Evolutionary conservation across 2,888 invertebrate species (phyloP), one percentile per base, ranked within the genome.

Genomic region (Frankliniella fusca): DNA sequence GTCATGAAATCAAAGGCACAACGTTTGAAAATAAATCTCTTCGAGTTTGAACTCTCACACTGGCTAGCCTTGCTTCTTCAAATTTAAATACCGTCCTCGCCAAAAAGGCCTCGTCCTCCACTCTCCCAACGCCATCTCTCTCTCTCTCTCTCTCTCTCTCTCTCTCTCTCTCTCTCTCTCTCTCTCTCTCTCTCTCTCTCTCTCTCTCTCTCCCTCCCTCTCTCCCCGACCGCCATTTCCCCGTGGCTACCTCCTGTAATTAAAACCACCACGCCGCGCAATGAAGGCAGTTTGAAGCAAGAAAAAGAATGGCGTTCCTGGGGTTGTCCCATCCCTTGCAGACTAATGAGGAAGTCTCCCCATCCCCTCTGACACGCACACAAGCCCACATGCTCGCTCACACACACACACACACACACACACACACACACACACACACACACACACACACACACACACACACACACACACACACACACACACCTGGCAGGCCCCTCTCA

Each of bases 311-410:
- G 12, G 23, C 70, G 23, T 38, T 38, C 38, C 38, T 38, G 38
- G 38, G 38, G 38, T 5, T 27, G 70, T 8, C 23, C 70, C 70
- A 27, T 76, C 70, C 70, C 70, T 76, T 76, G 70, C 70, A 76
- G 70, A 76, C 70, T 76, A 76, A 76, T 76, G 70, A 76, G 70
- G 23, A 76, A 76, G 70, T 76, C 12, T 10, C 27, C 10, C 70
- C n/a, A 11, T 23, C 70, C 3, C n/a, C 70, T 23, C 54, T 70
- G 3, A n/a, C 54, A 5, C 54, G 5, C 38, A 38, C 38, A 38
- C 38, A 5, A 5, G 38, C 38, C 2, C 38, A 38, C 38, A 38
- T 12, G 50, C 12, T 50, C 50, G n/a, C 54, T 54, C 54, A 38
- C 38, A 38, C 38, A 38, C 38, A 5, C 3, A 5, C 38, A 38